Evolutionary conservation across 2,797 vertebrate species (phyloP).

Genomic region (Sebastes diploproa): DNA sequence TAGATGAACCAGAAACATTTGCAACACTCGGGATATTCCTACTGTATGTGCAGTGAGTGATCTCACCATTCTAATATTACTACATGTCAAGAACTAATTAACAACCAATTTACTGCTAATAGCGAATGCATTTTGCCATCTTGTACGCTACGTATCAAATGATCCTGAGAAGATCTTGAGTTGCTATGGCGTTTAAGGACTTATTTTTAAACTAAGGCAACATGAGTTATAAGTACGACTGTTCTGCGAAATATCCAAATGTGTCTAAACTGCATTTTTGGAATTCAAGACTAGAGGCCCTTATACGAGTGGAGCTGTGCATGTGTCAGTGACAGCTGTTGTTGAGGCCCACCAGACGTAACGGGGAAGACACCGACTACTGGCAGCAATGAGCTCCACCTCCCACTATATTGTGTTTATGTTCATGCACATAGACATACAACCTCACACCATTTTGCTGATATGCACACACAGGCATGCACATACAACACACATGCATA

Average conservation of each 20-base stretch:
- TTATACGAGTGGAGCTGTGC: conserved; percentile 55
- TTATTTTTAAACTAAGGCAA: conserved; percentile 72
- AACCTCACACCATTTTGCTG: background rate
- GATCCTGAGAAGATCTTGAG: conserved; percentile 49
- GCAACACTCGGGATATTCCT: background rate
- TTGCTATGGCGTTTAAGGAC: conserved; percentile 60
- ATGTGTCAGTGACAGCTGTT: conserved; percentile 86
- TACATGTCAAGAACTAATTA: conserved; percentile 25
- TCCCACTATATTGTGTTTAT: conserved; percentile 27
- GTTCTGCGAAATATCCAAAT: conserved; percentile 72
- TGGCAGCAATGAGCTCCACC: conserved; percentile 36
- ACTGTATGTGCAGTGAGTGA: conserved; percentile 10
- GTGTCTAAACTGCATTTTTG: conserved; percentile 75
- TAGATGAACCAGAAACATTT: conserved; percentile 11
- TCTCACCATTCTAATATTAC: conserved; percentile 8
- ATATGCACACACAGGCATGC: background rate
- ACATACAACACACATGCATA: background rate
- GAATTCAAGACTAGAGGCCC: conserved; percentile 71
- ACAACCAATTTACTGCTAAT: conserved; percentile 17
- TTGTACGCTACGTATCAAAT: conserved; percentile 38
- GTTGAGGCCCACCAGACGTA: conserved; percentile 68
- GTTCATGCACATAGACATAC: conserved; percentile 1
- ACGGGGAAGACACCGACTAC: conserved; percentile 37
- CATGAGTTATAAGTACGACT: conserved; percentile 58
- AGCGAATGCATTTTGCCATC: background rate